Evolutionary conservation across 2,113 vertebrate genomes (phyloP), one percentile per base, ranked within the genome.

Genomic region (Morone saxatilis): DNA sequence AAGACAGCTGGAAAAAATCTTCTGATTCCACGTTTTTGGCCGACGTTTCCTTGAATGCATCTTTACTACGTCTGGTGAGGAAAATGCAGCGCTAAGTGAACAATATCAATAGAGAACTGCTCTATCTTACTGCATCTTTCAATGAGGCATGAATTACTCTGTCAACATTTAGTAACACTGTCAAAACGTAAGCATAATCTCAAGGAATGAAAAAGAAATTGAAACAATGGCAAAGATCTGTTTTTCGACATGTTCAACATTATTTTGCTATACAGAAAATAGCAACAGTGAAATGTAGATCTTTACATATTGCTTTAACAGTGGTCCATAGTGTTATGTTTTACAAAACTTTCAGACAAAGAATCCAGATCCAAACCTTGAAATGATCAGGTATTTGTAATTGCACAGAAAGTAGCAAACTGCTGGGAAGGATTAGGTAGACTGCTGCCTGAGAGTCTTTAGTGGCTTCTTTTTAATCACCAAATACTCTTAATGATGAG

Each of bases 1-100:
- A 90, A 92, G 87, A 93, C 86, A 89, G 59, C 41, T 76, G 70
- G 63, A 85, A 72, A 88, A 57, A 60, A 61, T 41, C 70, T 41
- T 80, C 77, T 72, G 73, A 83, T 70, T 80, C 22, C 11, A 86
- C 8, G 41, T 69, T 85, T 94, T 93, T 93, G 94, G 93, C 89
- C 81, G 66, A 77, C 63, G 62, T 76, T 77, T 83, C 54, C 61
- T 77, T 83, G 5, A 56, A 67, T 66, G 50, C 40, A 66, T 79
- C 71, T 57, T 57, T 20, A 54, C 4, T 41, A 47, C 17, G 22
- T 57, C n/a, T 63, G 31, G 20, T 51, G 53, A 19, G 20, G 13
- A 77, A 72, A 87, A 69, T 67, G 69, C 71, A 69, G 4, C 43
- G 36, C 69, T 22, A 63, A 22, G 17, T 74, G n/a, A 79, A 78